Evolutionary conservation across 2,797 vertebrate genomes (phyloP).

Genomic region (Meda fulgida): DNA sequence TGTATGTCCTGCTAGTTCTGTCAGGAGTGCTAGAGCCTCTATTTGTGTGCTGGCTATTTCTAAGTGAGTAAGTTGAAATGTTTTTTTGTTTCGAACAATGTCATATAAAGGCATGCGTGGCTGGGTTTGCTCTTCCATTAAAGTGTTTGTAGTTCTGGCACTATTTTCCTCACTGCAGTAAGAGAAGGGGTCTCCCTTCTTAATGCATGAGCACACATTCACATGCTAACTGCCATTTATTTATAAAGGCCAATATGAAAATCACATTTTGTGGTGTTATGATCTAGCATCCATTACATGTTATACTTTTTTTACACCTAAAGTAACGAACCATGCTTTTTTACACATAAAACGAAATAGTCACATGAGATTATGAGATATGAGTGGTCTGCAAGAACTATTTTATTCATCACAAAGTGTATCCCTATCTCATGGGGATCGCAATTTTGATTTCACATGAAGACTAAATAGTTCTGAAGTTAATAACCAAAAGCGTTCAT

Average conservation of each 20-base stretch:
- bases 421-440: background rate
- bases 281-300: background rate
- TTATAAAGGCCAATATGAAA: background rate
- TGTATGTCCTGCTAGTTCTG: background rate
- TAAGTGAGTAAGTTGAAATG: background rate
- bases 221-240: background rate
- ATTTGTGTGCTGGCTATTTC: conserved; percentile 2
- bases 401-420: background rate
- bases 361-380: background rate
- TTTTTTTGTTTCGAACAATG: background rate
- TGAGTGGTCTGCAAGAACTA: background rate
- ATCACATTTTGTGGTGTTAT: background rate
- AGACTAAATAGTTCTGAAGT: background rate
- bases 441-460: background rate
- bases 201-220: conserved; percentile 13
- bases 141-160: conserved; percentile 61
- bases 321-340: background rate
- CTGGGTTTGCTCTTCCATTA: conserved; percentile 7
- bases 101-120: conserved; percentile 10
- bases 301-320: no score
- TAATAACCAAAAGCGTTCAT: background rate
- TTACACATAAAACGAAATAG: background rate
- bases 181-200: background rate
- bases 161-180: conserved; percentile 8
- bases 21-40: background rate